A percentile compares a stretch with the other conserved stretches of the same genome.
Conservation (phyloP, 2,797 vertebrate species). For the Amazonetta brasiliensis region DNA sequence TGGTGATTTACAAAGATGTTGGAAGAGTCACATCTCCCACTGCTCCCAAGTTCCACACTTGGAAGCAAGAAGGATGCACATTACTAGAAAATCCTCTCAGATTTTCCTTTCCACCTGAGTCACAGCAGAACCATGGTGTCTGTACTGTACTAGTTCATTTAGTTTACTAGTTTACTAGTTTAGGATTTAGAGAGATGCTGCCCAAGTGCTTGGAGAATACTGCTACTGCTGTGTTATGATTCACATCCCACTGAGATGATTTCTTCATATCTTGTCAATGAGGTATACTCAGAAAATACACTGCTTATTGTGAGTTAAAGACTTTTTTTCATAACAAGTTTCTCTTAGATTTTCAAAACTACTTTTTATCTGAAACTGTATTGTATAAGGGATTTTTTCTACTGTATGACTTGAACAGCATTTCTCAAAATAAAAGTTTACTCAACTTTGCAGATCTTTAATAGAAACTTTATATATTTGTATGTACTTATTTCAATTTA, state of each 20-base stretch:
- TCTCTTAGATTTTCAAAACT: not conserved
- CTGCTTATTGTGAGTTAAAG: not conserved
- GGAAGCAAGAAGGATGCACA: not conserved
- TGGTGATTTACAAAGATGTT: not conserved
- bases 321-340: not conserved
- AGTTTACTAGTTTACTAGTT: no score
- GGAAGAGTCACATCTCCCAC: not conserved
- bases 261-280: not conserved
- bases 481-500: not conserved
- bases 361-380: not conserved
- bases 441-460: not conserved
- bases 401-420: not conserved
- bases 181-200: not conserved
- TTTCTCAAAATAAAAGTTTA: not conserved
- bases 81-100: accelerated
- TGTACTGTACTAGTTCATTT: not conserved
- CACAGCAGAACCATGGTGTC: not conserved
- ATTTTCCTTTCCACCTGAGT: not conserved
- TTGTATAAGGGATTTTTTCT: not conserved
- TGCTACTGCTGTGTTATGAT: not conserved
- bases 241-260: not conserved
- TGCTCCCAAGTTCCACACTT: not conserved
- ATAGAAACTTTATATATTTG: not conserved
- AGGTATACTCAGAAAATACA: not conserved
- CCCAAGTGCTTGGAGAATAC: not conserved